phyloP scores from a whole-genome alignment of 2,888 invertebrate species.

The Troides oblongomaculatus region DNA sequence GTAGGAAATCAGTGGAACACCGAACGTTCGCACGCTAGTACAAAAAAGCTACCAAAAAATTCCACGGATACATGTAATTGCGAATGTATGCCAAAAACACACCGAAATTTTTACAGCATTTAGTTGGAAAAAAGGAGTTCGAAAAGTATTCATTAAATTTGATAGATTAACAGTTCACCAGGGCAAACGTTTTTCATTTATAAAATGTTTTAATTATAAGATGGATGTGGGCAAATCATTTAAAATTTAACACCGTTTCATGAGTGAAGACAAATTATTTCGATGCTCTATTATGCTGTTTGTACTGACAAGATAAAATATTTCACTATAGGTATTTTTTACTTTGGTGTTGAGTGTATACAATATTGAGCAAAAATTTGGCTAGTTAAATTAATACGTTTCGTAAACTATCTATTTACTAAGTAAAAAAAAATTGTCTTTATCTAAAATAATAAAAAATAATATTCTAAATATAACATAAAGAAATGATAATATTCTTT shows the following conservation, averaged over 20 bases:
- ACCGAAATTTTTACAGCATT: too few relatives aligned
- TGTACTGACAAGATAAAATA: slow-evolving; percentile 73
- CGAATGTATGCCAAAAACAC: too few relatives aligned
- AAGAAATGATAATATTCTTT: slow-evolving; percentile 52
- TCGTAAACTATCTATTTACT: slow-evolving; percentile 64
- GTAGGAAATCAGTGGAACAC: too few relatives aligned
- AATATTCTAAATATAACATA: slow-evolving; percentile 54
- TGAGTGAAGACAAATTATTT: slow-evolving; percentile 23
- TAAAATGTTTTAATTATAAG: not conserved
- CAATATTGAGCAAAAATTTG: slow-evolving; percentile 79
- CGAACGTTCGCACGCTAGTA: too few relatives aligned
- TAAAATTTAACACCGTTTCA: slow-evolving; percentile 22
- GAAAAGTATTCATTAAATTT: too few relatives aligned
- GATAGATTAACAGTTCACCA: too few relatives aligned
- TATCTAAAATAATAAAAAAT: slow-evolving; percentile 64
- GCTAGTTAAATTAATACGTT: slow-evolving; percentile 73
- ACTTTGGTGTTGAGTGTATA: slow-evolving; percentile 79
- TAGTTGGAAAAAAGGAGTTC: too few relatives aligned
- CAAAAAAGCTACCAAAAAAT: too few relatives aligned
- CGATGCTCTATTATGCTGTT: slow-evolving; percentile 65
- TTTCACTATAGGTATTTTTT: slow-evolving; percentile 61
- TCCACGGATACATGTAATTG: too few relatives aligned
- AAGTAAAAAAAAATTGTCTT: slow-evolving; percentile 71
- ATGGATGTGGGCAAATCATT: slow-evolving; percentile 21
- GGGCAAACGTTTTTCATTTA: too few relatives aligned